A percentile compares a stretch with the other conserved stretches of the same genome.
These are phyloP conservation scores for Characodon lateralis DNA, from an alignment of 2,797 vertebrate genomes.

Conservation along the genomic window DNA sequence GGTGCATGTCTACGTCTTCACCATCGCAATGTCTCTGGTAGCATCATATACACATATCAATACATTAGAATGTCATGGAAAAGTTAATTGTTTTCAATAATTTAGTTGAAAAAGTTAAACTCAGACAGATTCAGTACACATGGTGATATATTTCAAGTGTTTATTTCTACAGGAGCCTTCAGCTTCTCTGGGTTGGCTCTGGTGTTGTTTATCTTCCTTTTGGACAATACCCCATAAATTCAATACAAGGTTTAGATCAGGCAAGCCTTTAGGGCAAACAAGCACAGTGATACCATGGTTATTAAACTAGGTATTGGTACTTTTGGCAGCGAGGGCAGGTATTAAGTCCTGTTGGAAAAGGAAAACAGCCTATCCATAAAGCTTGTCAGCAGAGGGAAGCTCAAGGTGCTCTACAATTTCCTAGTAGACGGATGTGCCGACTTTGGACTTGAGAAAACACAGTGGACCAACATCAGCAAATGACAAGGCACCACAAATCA, in stretches of 20 bases:
- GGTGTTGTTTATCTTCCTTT: neutral
- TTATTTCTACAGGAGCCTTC: neutral
- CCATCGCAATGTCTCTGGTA: neutral
- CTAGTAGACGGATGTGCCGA: neutral
- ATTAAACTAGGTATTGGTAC: neutral
- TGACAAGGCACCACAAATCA: neutral
- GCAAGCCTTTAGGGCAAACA: neutral
- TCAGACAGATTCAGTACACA: neutral
- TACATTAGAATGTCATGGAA: neutral
- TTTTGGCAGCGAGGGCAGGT: neutral
- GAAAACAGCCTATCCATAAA: neutral
- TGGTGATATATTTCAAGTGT: neutral
- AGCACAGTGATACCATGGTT: neutral
- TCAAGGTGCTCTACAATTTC: neutral
- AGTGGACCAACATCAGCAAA: neutral
- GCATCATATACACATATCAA: neutral
- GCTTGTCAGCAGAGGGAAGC: neutral
- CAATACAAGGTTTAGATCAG: neutral
- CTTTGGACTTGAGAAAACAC: neutral
- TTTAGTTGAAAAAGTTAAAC: neutral
- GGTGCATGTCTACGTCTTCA: no score
- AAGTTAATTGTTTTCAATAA: neutral
- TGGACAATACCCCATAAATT: neutral
- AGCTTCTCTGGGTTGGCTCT: neutral
- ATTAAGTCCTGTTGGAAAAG: neutral